A percentile compares a stretch with the other conserved stretches of the same genome.
Evolutionary conservation across 2,888 invertebrate genomes (phyloP).

Genomic region (Dryobotodes eremita): DNA sequence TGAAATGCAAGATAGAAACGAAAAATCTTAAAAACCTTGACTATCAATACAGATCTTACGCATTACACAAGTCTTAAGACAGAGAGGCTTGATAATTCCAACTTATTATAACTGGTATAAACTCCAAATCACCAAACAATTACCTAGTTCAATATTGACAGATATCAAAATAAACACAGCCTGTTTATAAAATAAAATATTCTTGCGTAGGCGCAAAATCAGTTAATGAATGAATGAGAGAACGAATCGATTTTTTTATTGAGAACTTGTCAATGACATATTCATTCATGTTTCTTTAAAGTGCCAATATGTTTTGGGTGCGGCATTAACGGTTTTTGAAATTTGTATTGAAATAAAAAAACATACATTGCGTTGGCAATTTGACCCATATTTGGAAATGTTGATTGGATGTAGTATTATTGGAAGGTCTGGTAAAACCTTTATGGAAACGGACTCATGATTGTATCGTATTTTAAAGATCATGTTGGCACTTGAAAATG

Average conservation of each 20-base stretch:
- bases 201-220: slow-evolving; percentile 68
- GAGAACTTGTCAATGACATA: slow-evolving; percentile 64
- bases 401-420: slow-evolving; percentile 44
- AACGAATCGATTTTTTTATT: slow-evolving; percentile 61
- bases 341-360: slow-evolving; percentile 55
- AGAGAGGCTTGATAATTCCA: not conserved
- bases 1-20: not conserved
- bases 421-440: slow-evolving; percentile 29
- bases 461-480: slow-evolving; percentile 18
- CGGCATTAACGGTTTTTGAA: slow-evolving; percentile 56
- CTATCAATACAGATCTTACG: not conserved
- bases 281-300: slow-evolving; percentile 61
- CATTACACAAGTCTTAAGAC: no score
- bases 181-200: slow-evolving; percentile 51
- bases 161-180: slow-evolving; percentile 31
- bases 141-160: slow-evolving; percentile 31
- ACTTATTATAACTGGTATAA: not conserved
- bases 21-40: not conserved
- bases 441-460: slow-evolving; percentile 7
- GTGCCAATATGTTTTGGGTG: slow-evolving; percentile 58
- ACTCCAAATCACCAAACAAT: slow-evolving; percentile 8
- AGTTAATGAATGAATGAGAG: slow-evolving; percentile 64
- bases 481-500: slow-evolving; percentile 1
- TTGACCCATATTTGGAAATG: slow-evolving; percentile 54
- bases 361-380: slow-evolving; percentile 39